Base-by-base conservation (phyloP, 2,797 vertebrate genomes). In the Thamnophis elegans region DNA sequence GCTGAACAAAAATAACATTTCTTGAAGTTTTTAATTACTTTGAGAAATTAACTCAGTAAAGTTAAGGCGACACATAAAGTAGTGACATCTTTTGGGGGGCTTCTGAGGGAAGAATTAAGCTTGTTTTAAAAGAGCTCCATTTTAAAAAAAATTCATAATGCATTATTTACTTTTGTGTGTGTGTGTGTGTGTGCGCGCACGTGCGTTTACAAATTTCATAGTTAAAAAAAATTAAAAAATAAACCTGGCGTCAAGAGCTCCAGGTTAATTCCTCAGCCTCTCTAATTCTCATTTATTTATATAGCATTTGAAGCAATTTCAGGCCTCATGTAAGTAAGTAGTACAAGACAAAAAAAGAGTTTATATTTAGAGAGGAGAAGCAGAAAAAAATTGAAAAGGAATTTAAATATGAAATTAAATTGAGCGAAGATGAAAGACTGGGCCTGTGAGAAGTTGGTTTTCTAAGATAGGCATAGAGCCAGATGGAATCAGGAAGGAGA, bases 281-380 rank as follows among this genome's bases (percentile, higher is more conserved):
- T 92, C 26, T 51, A 42, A 88, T 88, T 88, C 10, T 55, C 68
- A 73, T 73, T 88, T 56, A 78, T 78, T 88, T 73, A 88, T 92
- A 11, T 1, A 62, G 12, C 68, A 60, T 14, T 32, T 26, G 51
- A 47, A 92, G 26, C 65, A 89, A 11, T 51, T 28, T 25, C 42
- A 58, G 51, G 42, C 42, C 78, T 53, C 13, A 26, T 28, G 53
- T 82, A 92, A 60, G 51, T 78, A 88, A 60, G 22, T 82, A 58
- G 51, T 18, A 53, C 12, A 88, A 54, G 47, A 55, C 53, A 91
- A 87, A 55, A 55, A 87, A 87, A 13, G 20, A n/a, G 4, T 16
- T 47, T 82, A 82, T 82, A 25, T 82, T 25, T 82, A 82, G 36
- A 10, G 73, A 82, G 36, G 10, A 11, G 18, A 3, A 87, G 28